Percentiles rank a stretch among this genome's conserved stretches.
These are phyloP conservation scores for Arion vulgaris DNA, from an alignment of 1,140 invertebrate species.

Conservation along the genomic window DNA sequence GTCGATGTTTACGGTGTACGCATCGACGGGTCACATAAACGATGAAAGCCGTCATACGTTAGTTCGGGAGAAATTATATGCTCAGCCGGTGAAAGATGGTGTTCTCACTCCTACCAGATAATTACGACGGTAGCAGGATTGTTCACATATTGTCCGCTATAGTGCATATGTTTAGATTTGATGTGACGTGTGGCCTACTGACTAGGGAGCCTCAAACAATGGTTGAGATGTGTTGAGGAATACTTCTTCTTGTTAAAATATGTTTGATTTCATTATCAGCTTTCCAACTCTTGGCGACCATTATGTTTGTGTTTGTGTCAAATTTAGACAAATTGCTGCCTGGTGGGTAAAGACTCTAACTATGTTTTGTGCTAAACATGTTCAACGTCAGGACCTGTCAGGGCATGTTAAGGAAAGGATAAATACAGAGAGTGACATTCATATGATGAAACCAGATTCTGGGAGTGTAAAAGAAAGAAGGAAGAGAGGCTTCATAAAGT, in stretches of 20 bases:
- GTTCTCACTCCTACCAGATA: neutral
- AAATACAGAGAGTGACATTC: too few species aligned
- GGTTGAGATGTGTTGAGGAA: neutral
- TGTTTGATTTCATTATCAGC: neutral
- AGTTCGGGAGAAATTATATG: neutral
- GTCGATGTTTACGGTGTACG: slow-evolving; percentile 1
- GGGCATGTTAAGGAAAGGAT: too few species aligned
- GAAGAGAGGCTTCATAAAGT: too few species aligned
- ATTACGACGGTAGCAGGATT: neutral
- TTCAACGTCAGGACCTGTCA: too few species aligned
- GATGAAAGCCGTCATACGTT: slow-evolving; percentile 2
- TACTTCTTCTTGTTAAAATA: neutral
- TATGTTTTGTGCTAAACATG: too few species aligned
- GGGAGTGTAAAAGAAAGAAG: too few species aligned
- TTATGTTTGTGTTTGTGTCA: too few species aligned
- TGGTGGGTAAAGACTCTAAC: too few species aligned
- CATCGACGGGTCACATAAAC: slow-evolving; percentile 17
- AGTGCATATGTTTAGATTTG: slow-evolving; percentile 2
- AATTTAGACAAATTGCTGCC: too few species aligned
- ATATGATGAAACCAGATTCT: too few species aligned
- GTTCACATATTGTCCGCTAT: neutral
- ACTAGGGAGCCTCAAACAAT: neutral
- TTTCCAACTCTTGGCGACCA: too few species aligned
- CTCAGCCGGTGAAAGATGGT: neutral
- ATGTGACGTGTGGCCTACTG: neutral